Evolutionary conservation across 2,888 invertebrate genomes (phyloP).

Genomic region (Aromia moschata): DNA sequence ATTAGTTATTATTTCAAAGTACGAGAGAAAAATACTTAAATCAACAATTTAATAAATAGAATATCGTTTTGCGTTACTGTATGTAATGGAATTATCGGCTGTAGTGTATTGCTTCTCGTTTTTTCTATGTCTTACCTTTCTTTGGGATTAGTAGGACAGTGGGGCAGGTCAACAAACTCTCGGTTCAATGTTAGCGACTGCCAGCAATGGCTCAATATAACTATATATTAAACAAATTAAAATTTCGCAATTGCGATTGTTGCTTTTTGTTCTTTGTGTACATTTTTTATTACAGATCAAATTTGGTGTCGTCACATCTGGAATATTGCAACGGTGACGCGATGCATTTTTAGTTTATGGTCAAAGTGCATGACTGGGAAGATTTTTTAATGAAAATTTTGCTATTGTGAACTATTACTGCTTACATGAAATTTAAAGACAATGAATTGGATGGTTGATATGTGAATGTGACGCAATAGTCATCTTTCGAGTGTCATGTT

Average conservation of each 20-base stretch:
- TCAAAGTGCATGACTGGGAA: too few species aligned
- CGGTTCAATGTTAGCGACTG: constrained; percentile 43
- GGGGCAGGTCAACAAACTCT: constrained; percentile 62
- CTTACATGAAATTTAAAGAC: too few species aligned
- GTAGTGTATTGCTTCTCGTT: constrained; percentile 46
- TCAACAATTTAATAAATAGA: not conserved
- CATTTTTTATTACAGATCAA: not conserved
- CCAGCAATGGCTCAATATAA: constrained; percentile 1
- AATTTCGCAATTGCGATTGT: not conserved
- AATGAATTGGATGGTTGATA: too few species aligned
- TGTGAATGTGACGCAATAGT: too few species aligned
- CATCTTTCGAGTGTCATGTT: too few species aligned
- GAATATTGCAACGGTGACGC: not conserved
- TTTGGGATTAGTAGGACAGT: constrained; percentile 62
- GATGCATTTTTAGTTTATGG: not conserved
- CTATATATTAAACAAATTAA: constrained; percentile 5
- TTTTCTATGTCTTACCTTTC: constrained; percentile 55
- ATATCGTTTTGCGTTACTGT: not conserved
- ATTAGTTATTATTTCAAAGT: too few species aligned
- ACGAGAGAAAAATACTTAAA: not conserved
- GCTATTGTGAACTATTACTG: too few species aligned
- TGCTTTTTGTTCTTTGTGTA: not conserved
- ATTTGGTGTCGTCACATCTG: not conserved
- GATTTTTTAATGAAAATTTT: too few species aligned
- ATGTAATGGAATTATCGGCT: constrained; percentile 12